Base-by-base conservation (phyloP, 1,140 invertebrate genomes). In the Drosophila ercepeae region DNA sequence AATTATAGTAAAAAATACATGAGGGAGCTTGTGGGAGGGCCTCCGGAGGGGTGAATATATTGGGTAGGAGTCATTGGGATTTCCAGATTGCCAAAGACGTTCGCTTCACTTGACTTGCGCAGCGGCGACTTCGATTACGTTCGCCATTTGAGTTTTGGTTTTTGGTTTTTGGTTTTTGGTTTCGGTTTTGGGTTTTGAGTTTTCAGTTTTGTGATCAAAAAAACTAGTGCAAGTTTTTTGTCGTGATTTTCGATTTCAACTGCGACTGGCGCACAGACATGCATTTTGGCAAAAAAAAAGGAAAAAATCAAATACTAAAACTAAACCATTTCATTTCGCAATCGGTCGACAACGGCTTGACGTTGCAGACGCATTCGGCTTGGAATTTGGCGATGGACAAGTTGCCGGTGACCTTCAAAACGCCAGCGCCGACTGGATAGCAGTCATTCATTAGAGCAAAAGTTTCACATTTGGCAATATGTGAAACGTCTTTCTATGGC, bases 291-390 rank as follows among this genome's bases (percentile, higher is more conserved):
- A 32, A 68, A 53, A 68, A 16, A 50, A 42, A 58, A n/a, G n/a
- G n/a, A n/a, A 59, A 59, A 51, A 51, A 67, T 50, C 64, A 45
- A 27, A 64, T 61, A 53, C 64, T 53, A 27, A 45, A 68, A 67
- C 48, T 68, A 36, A 68, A 68, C 48, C 64, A 68, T 67, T 68
- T 68, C 61, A 45, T 68, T 65, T 68, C 61, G 64, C 61, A 68
- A 68, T 53, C 42, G 64, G 61, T 27, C 64, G 64, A 68, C 61
- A 53, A 52, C 64, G 18, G 63, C 29, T 65, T 52, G 64, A 53
- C 46, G 64, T 53, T 52, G 64, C 64, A 68, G 64, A 68, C 61
- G 64, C 60, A 68, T 68, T 53, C 64, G 48, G 29, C 39, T 52
- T 27, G 46, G 61, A 44, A 52, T 67, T 68, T 68, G 64, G 61